phyloP scores from a whole-genome alignment of 2,888 invertebrate genomes.

The Oligia latruncula region DNA sequence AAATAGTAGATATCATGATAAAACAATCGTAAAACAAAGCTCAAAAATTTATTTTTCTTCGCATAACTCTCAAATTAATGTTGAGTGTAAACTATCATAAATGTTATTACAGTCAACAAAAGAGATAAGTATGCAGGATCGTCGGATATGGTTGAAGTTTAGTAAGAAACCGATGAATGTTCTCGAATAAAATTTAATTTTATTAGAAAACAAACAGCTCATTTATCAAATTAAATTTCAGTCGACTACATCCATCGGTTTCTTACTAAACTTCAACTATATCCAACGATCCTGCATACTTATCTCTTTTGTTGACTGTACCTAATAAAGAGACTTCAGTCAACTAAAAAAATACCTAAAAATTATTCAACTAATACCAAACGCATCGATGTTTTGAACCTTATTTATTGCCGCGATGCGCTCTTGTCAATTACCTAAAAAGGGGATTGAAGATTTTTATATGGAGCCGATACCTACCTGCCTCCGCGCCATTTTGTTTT shows the following conservation, averaged over 20 bases:
- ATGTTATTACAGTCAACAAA: too few species aligned
- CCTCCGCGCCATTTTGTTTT: not conserved
- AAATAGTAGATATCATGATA: not conserved
- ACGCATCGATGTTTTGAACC: not conserved
- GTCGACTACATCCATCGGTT: too few species aligned
- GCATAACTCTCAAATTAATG: not conserved
- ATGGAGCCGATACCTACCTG: not conserved
- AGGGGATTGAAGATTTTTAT: not conserved
- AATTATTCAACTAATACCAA: not conserved
- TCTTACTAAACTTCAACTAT: too few species aligned
- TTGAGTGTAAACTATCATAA: not conserved
- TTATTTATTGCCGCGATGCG: not conserved
- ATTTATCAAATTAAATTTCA: too few species aligned
- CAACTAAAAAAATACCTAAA: not conserved
- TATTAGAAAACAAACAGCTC: too few species aligned
- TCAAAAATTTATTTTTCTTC: not conserved
- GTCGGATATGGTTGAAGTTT: too few species aligned
- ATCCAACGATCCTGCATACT: too few species aligned
- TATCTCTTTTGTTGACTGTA: too few species aligned
- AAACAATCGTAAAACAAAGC: too few species aligned
- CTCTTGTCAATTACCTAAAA: not conserved
- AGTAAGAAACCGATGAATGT: too few species aligned
- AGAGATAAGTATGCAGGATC: too few species aligned
- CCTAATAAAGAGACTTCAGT: not conserved
- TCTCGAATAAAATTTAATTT: too few species aligned